These are phyloP conservation scores for Vannuccia rotundouncinata DNA, from an alignment of 2,888 invertebrate genomes.

Conservation along the genomic window DNA sequence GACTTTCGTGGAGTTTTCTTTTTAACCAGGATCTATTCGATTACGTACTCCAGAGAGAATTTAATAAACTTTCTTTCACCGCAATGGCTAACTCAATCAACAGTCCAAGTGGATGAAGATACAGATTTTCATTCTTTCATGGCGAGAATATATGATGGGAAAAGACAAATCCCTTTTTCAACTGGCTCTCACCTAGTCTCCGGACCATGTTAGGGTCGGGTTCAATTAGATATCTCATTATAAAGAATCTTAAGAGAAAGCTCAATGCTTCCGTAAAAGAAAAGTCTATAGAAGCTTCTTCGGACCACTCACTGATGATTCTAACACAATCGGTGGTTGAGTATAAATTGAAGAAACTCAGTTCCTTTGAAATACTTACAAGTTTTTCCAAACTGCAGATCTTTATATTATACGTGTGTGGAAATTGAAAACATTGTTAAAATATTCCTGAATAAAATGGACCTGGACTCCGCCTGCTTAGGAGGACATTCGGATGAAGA, in stretches of 20 bases:
- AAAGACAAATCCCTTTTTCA: neutral
- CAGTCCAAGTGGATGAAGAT: constrained; percentile 4
- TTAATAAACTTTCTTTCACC: neutral
- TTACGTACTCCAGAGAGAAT: constrained; percentile 15
- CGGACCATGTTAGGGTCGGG: neutral
- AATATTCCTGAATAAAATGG: neutral
- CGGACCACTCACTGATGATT: neutral
- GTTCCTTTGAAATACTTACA: neutral
- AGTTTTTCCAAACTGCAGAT: too few relatives aligned
- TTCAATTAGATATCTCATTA: constrained; percentile 16
- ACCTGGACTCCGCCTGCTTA: neutral
- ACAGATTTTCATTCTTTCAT: neutral
- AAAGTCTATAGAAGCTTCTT: neutral
- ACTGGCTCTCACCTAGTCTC: constrained; percentile 1
- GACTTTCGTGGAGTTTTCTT: neutral
- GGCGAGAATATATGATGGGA: neutral
- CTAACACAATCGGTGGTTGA: neutral
- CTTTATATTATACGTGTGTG: neutral
- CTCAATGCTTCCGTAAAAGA: too few relatives aligned
- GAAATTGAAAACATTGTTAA: neutral
- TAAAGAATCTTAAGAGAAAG: neutral
- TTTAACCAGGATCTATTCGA: constrained; percentile 1
- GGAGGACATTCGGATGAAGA: neutral
- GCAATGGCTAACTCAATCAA: constrained; percentile 10
- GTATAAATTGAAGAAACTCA: neutral